A percentile compares a stretch with the other conserved stretches of the same genome.
phyloP scores from a whole-genome alignment of 2,888 invertebrate genomes.

The Entomobrya multifasciata region DNA sequence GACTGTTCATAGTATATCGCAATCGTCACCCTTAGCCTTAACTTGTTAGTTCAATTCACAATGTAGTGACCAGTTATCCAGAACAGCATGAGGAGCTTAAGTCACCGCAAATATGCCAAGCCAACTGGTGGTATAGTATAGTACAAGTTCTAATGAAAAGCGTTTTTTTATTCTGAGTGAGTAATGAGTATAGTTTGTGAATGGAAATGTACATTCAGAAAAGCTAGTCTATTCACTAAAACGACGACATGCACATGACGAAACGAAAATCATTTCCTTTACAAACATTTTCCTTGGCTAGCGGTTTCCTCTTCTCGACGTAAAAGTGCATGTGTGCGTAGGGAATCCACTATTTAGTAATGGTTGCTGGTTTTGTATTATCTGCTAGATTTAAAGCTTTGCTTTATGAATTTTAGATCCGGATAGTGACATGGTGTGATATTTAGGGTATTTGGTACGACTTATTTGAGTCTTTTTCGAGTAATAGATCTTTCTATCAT shows the following conservation, averaged over 20 bases:
- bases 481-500: no score
- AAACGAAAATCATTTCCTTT: constrained; percentile 48
- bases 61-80: no score
- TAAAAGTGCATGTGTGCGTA: neutral
- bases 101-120: no score
- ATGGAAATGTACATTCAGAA: neutral
- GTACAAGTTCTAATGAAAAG: no score
- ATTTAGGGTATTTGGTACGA: no score
- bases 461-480: no score
- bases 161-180: no score
- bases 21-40: no score
- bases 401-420: neutral
- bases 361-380: neutral
- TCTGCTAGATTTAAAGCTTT: constrained; percentile 6
- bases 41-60: no score
- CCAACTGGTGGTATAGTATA: no score
- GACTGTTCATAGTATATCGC: no score
- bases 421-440: neutral
- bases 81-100: no score
- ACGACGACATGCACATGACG: neutral
- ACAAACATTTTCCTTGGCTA: constrained; percentile 55
- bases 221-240: neutral
- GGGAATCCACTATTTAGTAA: neutral
- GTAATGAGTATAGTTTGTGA: neutral
- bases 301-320: constrained; percentile 47